These are phyloP conservation scores for Ellobium chinense DNA, from an alignment of 2,888 invertebrate genomes.

Conservation along the genomic window DNA sequence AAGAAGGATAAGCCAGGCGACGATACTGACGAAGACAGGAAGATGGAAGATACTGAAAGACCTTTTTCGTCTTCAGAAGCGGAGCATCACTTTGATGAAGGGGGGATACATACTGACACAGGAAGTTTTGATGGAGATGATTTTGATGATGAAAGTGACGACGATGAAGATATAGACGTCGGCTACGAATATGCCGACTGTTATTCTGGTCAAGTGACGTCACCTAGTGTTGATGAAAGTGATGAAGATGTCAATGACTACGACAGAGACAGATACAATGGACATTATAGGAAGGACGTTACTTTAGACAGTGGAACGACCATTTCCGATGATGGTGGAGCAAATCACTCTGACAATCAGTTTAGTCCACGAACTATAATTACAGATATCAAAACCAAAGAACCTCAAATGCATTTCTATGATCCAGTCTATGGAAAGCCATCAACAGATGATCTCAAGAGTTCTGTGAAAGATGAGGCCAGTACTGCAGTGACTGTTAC, in stretches of 20 bases:
- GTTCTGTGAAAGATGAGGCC: not conserved
- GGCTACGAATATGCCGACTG: conserved; percentile 21
- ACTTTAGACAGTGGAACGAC: too few species aligned
- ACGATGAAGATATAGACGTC: conserved; percentile 24
- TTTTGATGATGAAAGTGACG: not conserved
- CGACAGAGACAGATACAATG: too few species aligned
- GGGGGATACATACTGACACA: not conserved
- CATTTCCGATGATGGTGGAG: too few species aligned
- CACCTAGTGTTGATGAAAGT: not conserved
- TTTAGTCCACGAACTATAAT: too few species aligned
- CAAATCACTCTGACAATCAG: too few species aligned
- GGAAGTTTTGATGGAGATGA: not conserved
- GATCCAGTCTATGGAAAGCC: too few species aligned
- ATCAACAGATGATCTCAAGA: not conserved
- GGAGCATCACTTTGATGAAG: not conserved
- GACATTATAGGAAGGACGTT: too few species aligned
- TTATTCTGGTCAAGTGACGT: not conserved
- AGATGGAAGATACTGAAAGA: not conserved
- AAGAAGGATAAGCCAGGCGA: conserved; percentile 19
- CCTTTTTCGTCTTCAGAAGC: not conserved
- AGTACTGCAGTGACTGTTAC: not conserved
- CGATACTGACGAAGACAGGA: not conserved
- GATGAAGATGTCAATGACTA: not conserved
- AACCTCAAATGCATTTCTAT: too few species aligned
- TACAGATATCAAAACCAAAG: too few species aligned